Percentiles rank a stretch among this genome's conserved stretches.
These are phyloP conservation scores for Plutella xylostella DNA, from an alignment of 2,888 invertebrate genomes.

Conservation along the genomic window DNA sequence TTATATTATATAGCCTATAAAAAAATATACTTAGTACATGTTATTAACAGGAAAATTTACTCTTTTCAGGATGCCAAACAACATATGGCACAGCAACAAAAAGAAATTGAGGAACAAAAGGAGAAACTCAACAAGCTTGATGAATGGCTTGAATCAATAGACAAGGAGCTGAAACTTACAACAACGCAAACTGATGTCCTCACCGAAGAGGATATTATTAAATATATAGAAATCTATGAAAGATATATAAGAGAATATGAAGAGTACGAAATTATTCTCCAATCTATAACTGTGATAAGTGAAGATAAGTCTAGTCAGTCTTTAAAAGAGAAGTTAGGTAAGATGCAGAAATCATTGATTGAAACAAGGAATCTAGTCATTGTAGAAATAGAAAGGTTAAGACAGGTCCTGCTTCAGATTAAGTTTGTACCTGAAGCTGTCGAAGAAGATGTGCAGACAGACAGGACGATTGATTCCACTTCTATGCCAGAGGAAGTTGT, in stretches of 20 bases:
- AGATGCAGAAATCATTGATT: conserved; percentile 66
- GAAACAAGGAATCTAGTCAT: conserved; percentile 73
- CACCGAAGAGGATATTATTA: conserved; percentile 50
- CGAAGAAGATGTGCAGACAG: conserved; percentile 65
- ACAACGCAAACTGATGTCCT: conserved; percentile 41
- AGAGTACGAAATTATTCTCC: conserved; percentile 54
- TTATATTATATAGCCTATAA: too few species aligned
- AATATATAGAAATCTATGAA: conserved; percentile 59
- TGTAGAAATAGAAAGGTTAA: conserved; percentile 67
- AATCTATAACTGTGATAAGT: conserved; percentile 54
- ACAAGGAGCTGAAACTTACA: conserved; percentile 58
- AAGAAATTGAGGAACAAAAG: conserved; percentile 51
- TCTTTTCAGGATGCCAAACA: conserved; percentile 50
- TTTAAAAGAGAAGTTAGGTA: conserved; percentile 67
- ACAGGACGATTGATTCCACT: conserved; percentile 75
- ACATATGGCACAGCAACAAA: conserved; percentile 45
- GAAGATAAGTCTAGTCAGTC: conserved; percentile 61
- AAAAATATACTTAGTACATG: too few species aligned
- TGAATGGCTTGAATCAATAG: conserved; percentile 59
- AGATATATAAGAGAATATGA: conserved; percentile 56
- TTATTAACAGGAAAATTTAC: not conserved
- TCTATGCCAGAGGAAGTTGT: conserved; percentile 80
- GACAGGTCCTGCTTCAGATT: conserved; percentile 53
- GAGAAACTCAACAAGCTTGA: conserved; percentile 55
- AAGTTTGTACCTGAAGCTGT: conserved; percentile 40